Evolutionary conservation across 2,113 vertebrate species (phyloP).

Genomic region (Lagenorhynchus albirostris): DNA sequence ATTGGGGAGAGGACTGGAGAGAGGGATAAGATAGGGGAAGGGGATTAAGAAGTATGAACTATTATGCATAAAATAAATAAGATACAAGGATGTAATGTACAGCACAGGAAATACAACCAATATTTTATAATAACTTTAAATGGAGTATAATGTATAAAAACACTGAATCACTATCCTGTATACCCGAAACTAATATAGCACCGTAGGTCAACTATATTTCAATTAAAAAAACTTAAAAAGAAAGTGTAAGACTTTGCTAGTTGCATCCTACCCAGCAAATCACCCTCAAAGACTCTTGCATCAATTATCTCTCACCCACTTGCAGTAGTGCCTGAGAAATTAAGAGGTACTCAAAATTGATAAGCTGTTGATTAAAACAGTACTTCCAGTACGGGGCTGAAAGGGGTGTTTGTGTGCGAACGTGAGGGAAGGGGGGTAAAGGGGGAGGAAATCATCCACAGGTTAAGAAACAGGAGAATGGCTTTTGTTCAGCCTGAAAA

Average conservation of each 20-base stretch:
- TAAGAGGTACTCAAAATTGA: constrained; percentile 40
- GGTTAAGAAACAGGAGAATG: constrained; percentile 2
- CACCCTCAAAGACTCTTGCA: constrained; percentile 34
- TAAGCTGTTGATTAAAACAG: constrained; percentile 47
- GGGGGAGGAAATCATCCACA: not conserved
- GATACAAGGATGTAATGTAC: not conserved
- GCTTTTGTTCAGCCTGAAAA: constrained; percentile 62
- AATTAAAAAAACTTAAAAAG: not conserved
- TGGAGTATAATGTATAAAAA: not conserved
- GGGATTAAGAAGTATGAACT: not conserved
- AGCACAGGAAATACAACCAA: not conserved
- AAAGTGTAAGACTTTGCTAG: not conserved
- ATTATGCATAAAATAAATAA: not conserved
- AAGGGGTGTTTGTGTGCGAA: constrained; percentile 39
- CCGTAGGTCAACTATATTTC: not conserved
- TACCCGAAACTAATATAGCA: not conserved
- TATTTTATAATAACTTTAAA: not conserved
- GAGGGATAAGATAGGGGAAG: not conserved
- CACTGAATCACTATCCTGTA: not conserved
- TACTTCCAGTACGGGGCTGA: not conserved
- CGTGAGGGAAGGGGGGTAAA: not conserved
- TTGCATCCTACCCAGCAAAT: not conserved
- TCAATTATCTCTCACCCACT: not conserved
- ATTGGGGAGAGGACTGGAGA: not conserved
- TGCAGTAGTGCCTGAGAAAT: constrained; percentile 33